Base-by-base conservation (phyloP, 1,140 invertebrate species). In the Teleogryllus occipitalis region DNA sequence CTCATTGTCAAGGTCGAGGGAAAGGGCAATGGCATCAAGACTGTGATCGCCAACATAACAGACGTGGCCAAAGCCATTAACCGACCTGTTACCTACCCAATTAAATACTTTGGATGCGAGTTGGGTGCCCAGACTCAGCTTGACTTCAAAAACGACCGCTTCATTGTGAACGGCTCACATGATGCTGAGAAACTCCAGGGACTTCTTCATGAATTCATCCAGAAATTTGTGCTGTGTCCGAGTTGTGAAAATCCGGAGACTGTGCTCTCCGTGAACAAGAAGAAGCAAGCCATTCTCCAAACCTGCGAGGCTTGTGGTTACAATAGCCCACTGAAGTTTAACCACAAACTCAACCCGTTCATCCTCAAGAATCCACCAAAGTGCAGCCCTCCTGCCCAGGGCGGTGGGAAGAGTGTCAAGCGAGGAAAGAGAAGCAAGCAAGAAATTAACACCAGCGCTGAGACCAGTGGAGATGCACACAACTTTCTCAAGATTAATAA, bases 1-100 rank as follows among this genome's bases (percentile, higher is more conserved):
- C 92, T 99, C 82, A 91, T 96, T 87, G 98, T 98, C 83, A 99
- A 99, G 90, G 94, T 98, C 74, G 95, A 97, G 86, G 95, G 95
- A 82, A 99, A 99, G 87, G 98, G 98, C 75, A 99, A 99, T 89
- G 98, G 98, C 82, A 99, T 99, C 84, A 99, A 99, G 89, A 99
- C 98, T 47, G 98, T 99, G 82, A 97, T 99, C 85, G 97, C 98
- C 80, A 99, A 99, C 88, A 99, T 99, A 97, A 91, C 93, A 75
- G 98, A 99, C 81, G 95, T 99, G 75, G 98, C 97, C 10, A 99
- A 99, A 87, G 96, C 98, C 80, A 92, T 99, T 39, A 95, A 96
- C 80, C 91, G 98, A 83, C 98, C 98, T 54, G 96, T 98, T 80
- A 99, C 97, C 22, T 99, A 99, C 89, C 97, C 98, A n/a, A 99